Evolutionary conservation across 2,797 vertebrate genomes (phyloP), one percentile per base, ranked within the genome.

Genomic region (Hybognathus amarus): DNA sequence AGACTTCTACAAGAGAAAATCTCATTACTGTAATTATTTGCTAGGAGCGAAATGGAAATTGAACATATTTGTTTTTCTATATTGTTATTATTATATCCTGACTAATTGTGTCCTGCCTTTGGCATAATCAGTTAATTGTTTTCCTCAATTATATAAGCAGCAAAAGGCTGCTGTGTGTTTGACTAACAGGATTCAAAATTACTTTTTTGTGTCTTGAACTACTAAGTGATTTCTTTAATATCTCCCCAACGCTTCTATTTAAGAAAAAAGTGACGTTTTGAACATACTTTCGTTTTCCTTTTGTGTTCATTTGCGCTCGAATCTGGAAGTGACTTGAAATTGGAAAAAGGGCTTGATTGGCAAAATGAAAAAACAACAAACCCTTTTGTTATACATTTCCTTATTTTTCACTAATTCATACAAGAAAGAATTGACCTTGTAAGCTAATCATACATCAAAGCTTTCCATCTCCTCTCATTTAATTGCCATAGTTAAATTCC

Each of bases 1-100:
- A 85, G 76, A 83, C 88, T 88, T 90, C 89, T 89, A 90, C 79
- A 86, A 85, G 83, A 82, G 82, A 80, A 87, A 87, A 87, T 91
- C 87, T 92, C 82, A 92, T 92, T 92, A 85, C 84, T 70, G 89
- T 89, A 88, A 91, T 91, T 90, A 90, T 90, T 89, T 52, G 83
- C 91, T 87, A 75, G 78, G 27, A 92, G 92, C 87, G 5, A 79
- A 90, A 87, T 86, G 85, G 80, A 87, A 90, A 87, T 82, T 73
- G 76, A 88, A 87, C 83, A 79, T 90, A 87, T 92, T 92, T 90
- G 83, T 88, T 87, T 63, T 88, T 88, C 74, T 80, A 47, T 83
- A 47, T 86, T 89, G 75, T 87, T 89, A 56, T 91, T 89, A 80
- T 88, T 90, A 88, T 87, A 67, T 78, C 78, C 87, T 22, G 36